These are phyloP conservation scores for Corydoras maculifer DNA, from an alignment of 2,113 vertebrate species.

Conservation along the genomic window DNA sequence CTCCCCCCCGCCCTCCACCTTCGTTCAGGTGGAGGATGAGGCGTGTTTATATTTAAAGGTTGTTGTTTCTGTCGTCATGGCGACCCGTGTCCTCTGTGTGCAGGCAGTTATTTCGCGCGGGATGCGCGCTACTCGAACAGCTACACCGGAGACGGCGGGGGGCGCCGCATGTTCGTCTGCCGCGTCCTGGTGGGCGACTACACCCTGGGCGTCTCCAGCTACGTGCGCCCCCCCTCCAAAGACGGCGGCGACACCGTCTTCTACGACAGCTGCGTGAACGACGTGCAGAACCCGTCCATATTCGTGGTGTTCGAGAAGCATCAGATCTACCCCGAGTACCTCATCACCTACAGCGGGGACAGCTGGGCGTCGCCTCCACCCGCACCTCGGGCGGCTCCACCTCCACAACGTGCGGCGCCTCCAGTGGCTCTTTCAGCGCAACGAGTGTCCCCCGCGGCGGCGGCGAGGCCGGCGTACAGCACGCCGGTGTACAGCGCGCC, in stretches of 20 bases:
- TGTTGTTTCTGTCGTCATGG: too few species aligned
- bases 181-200: slow-evolving; percentile 39
- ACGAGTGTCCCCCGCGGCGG: background rate
- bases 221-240: slow-evolving; percentile 36
- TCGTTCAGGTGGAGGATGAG: too few species aligned
- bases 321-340: slow-evolving; percentile 77
- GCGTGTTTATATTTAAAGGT: too few species aligned
- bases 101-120: slow-evolving; percentile 44
- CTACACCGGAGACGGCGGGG: slow-evolving; percentile 26
- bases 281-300: slow-evolving; percentile 63
- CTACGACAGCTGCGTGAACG: slow-evolving; percentile 78
- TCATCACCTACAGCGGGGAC: slow-evolving; percentile 62
- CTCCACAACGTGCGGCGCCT: too few species aligned
- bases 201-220: slow-evolving; percentile 30
- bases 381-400: too few species aligned
- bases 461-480: too few species aligned
- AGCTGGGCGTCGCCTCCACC: too few species aligned
- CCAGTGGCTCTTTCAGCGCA: too few species aligned
- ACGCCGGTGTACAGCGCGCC: too few species aligned
- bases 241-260: slow-evolving; percentile 35
- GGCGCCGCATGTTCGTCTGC: slow-evolving; percentile 36
- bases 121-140: slow-evolving; percentile 40
- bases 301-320: slow-evolving; percentile 82
- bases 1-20: too few species aligned
- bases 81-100: background rate